These are phyloP conservation scores for Callionymus lyra DNA, from an alignment of 2,113 vertebrate species.

Conservation along the genomic window DNA sequence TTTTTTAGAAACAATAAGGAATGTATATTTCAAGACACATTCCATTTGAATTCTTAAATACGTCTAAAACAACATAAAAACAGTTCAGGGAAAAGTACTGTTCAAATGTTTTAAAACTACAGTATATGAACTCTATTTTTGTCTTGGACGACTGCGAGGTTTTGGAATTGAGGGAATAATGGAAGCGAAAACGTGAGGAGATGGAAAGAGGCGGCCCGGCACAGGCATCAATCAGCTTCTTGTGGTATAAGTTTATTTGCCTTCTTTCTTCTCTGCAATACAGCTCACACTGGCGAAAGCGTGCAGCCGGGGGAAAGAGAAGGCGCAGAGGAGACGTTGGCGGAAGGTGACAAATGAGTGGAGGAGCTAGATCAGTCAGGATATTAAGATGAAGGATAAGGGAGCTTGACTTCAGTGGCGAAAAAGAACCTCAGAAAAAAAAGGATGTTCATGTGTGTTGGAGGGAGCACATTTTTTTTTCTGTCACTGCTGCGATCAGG, in stretches of 20 bases:
- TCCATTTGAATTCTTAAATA: no score
- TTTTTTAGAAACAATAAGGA: no score
- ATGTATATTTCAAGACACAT: no score
- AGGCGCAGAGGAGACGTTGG: background rate
- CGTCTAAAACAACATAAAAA: no score
- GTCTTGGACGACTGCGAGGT: no score
- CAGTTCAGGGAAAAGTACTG: no score
- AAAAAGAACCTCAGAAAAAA: background rate
- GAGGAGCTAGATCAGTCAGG: background rate
- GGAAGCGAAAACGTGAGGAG: constrained; percentile 17
- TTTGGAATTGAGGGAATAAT: constrained; percentile 37
- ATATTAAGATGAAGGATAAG: constrained; percentile 2
- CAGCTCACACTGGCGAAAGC: constrained; percentile 17
- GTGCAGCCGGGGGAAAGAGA: constrained; percentile 2
- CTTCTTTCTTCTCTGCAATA: constrained; percentile 47
- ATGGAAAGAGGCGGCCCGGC: constrained; percentile 32
- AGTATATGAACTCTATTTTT: no score
- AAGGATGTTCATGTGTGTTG: background rate
- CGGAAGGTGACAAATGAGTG: constrained; percentile 5
- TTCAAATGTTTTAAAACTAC: no score
- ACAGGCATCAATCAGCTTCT: constrained; percentile 59
- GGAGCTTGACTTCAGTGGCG: background rate
- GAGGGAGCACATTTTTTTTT: no score
- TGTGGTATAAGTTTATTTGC: constrained; percentile 56
- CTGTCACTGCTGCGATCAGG: no score